Percentiles rank a stretch among this genome's conserved stretches.
Conservation (phyloP, 1,140 invertebrate genomes). For the Drosophila nannoptera region DNA sequence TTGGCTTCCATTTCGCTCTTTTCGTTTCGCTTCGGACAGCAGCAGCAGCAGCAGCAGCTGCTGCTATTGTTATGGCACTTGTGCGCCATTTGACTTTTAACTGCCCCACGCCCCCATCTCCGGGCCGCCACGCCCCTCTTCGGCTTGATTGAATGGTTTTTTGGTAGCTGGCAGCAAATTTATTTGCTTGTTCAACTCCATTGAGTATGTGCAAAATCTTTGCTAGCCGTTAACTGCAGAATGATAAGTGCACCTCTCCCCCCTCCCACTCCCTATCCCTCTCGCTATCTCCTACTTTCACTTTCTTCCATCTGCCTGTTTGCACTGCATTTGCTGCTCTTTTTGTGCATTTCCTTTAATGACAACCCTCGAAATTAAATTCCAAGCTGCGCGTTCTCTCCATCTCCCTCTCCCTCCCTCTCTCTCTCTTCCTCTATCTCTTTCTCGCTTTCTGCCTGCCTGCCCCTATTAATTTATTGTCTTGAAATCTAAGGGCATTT, state of each 20-base stretch:
- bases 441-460: constrained; percentile 11
- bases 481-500: constrained; percentile 50
- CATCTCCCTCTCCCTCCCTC: background rate
- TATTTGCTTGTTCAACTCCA: constrained; percentile 63
- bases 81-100: constrained; percentile 61
- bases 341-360: constrained; percentile 41
- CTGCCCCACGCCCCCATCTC: constrained; percentile 27
- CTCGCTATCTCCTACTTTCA: background rate
- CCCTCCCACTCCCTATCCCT: background rate
- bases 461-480: constrained; percentile 64
- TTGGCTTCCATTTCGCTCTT: background rate
- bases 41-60: constrained; percentile 19
- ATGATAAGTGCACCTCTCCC: constrained; percentile 8
- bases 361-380: constrained; percentile 57
- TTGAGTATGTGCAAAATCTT: constrained; percentile 53
- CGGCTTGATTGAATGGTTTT: constrained; percentile 62
- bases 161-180: constrained; percentile 27
- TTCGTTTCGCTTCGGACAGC: constrained; percentile 29
- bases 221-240: constrained; percentile 25
- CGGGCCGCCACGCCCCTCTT: background rate
- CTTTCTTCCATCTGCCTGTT: background rate
- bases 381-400: constrained; percentile 42
- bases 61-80: constrained; percentile 49
- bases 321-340: constrained; percentile 1
- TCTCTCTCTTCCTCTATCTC: background rate